Percentiles rank a stretch among this genome's conserved stretches.
Evolutionary conservation across 2,113 vertebrate species (phyloP).

Genomic region (Mixornis gularis): DNA sequence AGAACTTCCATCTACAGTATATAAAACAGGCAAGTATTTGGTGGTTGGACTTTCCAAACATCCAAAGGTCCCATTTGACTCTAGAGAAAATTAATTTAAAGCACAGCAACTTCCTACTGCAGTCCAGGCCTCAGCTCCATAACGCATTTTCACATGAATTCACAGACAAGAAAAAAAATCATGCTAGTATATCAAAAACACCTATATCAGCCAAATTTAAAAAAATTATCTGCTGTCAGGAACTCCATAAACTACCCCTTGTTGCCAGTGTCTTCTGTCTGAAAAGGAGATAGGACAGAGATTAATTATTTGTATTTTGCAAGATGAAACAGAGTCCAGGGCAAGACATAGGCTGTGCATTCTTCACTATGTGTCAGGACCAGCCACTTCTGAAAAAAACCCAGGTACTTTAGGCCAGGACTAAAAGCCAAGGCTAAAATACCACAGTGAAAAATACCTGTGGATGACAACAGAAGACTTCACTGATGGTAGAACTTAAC

Average conservation of each 20-base stretch:
- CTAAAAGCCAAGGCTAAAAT: background rate
- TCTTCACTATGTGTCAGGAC: background rate
- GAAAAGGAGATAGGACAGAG: background rate
- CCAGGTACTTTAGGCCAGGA: background rate
- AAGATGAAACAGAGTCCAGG: background rate
- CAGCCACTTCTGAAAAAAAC: background rate
- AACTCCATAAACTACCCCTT: background rate
- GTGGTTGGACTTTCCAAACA: background rate
- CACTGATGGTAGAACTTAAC: background rate
- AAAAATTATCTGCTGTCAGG: background rate
- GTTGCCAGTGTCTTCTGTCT: background rate
- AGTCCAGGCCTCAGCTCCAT: background rate
- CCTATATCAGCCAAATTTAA: background rate
- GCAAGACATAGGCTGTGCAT: background rate
- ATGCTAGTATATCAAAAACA: background rate
- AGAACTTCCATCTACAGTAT: background rate
- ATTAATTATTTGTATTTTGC: background rate
- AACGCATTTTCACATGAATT: slow-evolving; percentile 1
- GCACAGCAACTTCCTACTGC: background rate
- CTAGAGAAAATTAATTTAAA: background rate
- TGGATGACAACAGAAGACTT: background rate
- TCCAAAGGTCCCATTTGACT: background rate
- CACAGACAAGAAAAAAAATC: background rate
- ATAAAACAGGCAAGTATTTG: background rate
- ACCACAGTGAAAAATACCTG: background rate